Percentiles rank a stretch among this genome's conserved stretches.
Evolutionary conservation across 2,888 invertebrate species (phyloP).

Genomic region (Folsomia candida): DNA sequence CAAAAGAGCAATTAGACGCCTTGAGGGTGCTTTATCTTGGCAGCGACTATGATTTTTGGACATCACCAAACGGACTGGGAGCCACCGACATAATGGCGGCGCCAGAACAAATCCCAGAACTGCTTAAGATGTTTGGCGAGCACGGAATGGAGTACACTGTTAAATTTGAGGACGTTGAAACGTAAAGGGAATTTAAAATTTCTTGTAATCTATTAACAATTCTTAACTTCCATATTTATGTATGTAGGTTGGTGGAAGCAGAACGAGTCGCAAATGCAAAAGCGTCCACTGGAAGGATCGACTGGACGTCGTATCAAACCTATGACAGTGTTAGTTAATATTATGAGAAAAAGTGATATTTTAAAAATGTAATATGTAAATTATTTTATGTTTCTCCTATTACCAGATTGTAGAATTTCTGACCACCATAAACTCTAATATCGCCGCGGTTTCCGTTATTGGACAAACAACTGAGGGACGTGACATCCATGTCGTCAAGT

Average conservation of each 20-base stretch:
- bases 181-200: slow-evolving; percentile 26
- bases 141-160: slow-evolving; percentile 23
- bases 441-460: slow-evolving; percentile 37
- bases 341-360: not conserved
- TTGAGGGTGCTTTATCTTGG: slow-evolving; percentile 57
- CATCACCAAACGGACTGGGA: slow-evolving; percentile 59
- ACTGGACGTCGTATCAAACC: slow-evolving; percentile 22
- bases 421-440: not conserved
- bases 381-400: not conserved
- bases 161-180: slow-evolving; percentile 30
- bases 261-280: not conserved
- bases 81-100: slow-evolving; percentile 60
- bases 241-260: not conserved
- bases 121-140: slow-evolving; percentile 13
- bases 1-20: slow-evolving; percentile 55
- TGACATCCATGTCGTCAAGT: slow-evolving; percentile 48
- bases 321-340: not conserved
- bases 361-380: not conserved
- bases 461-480: slow-evolving; percentile 50
- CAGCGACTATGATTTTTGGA: slow-evolving; percentile 63
- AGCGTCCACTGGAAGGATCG: not conserved
- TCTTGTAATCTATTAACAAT: too few species aligned
- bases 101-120: slow-evolving; percentile 16
- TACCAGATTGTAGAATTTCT: not conserved
- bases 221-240: too few species aligned